Conservation (phyloP, 1,140 invertebrate genomes). For the Aricia agestis region DNA sequence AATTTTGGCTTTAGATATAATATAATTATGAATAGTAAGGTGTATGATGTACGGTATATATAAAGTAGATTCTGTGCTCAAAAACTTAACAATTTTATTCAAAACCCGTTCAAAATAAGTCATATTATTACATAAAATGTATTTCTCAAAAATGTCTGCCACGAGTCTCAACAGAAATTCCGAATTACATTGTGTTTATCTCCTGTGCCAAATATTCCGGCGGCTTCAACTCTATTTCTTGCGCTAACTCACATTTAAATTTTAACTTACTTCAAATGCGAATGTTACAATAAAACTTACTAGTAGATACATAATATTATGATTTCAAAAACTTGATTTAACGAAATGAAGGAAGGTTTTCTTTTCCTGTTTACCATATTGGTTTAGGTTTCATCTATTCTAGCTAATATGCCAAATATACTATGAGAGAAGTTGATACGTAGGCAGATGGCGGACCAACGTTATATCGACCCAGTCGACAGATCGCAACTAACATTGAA, state of each 20-base stretch:
- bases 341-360: background rate
- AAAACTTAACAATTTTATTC: background rate
- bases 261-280: background rate
- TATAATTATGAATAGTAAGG: too few species aligned
- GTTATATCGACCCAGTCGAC: too few species aligned
- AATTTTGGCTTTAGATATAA: too few species aligned
- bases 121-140: background rate
- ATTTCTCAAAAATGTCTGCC: background rate
- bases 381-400: too few species aligned
- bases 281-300: background rate
- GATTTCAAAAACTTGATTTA: background rate
- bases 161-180: background rate
- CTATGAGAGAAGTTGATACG: too few species aligned
- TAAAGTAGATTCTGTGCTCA: background rate
- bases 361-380: background rate
- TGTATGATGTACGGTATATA: too few species aligned
- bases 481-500: too few species aligned
- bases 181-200: conserved; percentile 5
- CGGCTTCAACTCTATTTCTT: conserved; percentile 8
- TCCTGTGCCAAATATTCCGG: background rate
- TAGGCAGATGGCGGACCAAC: too few species aligned
- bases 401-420: too few species aligned
- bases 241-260: conserved; percentile 6
- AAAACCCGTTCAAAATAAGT: background rate
- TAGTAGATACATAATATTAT: background rate